Evolutionary conservation across 2,113 vertebrate species (phyloP), one percentile per base, ranked within the genome.

Genomic region (Cariama cristata): DNA sequence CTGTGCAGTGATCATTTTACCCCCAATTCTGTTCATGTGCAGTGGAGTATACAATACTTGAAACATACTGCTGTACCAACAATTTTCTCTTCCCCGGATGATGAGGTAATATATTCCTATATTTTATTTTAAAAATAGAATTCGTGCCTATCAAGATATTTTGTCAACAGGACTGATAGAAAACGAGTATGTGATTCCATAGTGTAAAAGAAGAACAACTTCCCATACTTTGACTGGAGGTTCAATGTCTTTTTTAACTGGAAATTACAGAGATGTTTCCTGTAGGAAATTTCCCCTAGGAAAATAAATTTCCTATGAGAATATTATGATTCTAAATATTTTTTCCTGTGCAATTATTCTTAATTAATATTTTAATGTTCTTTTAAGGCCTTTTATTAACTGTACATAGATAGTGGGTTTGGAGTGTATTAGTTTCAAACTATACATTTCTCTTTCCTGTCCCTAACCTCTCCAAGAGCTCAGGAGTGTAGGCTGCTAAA

Each of bases 1-100:
- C 97, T 99, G 3, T 99, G 99, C 96, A 99, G 99, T 77, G 99
- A 99, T 52, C 99, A 99, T 86, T 99, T 99, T 40, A 99, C 98
- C 35, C 98, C 98, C 0, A 98, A 99, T 66, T 99, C 98, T 84
- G 98, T 99, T 38, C 98, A 99, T 53, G 97, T 99, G 75, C 98
- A 99, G 77, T 99, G 99, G 99, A 99, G 99, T 21, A 99, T 99
- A 88, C 98, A 98, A 14, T 99, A 99, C 96, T 90, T 99, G 93
- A 99, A 99, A 94, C 98, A 98, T 22, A 99, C 98, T 40, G 98
- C 99, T 55, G 85, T 99, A 59, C 99, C 99, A 24, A 99, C 99
- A 28, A 97, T 99, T 84, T 99, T 99, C 87, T 97, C 98, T 84
- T 97, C 98, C 52, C 47, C 93, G 35, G 97, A 97, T 85, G 97